Base-by-base conservation (phyloP, 1,140 invertebrate species). In the Oncopeltus fasciatus region DNA sequence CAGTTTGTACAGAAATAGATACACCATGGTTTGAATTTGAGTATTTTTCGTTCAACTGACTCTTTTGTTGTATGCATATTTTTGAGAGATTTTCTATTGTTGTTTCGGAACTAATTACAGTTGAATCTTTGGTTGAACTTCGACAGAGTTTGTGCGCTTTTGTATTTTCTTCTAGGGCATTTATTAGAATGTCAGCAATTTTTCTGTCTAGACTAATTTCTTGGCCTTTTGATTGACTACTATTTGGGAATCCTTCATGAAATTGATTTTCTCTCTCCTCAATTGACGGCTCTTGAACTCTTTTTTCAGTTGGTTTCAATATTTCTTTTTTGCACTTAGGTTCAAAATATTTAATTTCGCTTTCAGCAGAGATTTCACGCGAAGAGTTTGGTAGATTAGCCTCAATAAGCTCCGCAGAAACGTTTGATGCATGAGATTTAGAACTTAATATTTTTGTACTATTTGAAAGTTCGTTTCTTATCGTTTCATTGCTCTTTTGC, bases 141-240 rank as follows among this genome's bases (percentile, higher is more conserved):
- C 26, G 11, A 9, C 4, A 24, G 14, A 38, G 12, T 18, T 38
- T 26, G 1, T n/a, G 24, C 1, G 53, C 61, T 28, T 38, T 59
- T 59, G 31, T 44, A 20, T 44, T 43, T 44, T 62, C 61, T 28
- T 62, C 51, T 24, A 62, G 21, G 14, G 61, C 61, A n/a, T 29
- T n/a, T 9, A 62, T 43, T 18, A 62, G 33, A 57, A 62, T 26
- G 14, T 62, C 51, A 20, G 61, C 61, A 29, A 62, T 53, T 4
- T 46, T 57, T 33, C 38, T 51, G 31, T 62, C 61, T n/a, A 53
- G 16, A 57, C 61, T 14, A 53, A 26, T 57, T 62, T 62, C 31
- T 5, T 5, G 5, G 5, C 31, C 14, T 38, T 14, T 14, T 38
- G 31, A 14, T 38, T 5, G 14, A 38, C 31, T 38, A 8, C 31